Base-by-base conservation (phyloP, 2,113 vertebrate genomes). In the Pogona vitticeps region DNA sequence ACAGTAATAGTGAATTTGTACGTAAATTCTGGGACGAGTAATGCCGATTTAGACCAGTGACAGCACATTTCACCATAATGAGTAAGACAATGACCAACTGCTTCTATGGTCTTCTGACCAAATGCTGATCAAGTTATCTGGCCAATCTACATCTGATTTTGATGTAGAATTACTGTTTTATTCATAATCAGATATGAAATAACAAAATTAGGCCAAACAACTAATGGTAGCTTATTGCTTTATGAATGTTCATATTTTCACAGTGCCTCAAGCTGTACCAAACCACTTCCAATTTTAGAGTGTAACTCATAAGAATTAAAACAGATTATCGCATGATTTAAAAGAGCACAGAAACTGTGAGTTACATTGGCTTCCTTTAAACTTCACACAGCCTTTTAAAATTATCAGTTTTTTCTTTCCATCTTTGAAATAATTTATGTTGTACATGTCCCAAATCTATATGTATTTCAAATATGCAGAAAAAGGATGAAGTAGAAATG, bases 351-450 rank as follows among this genome's bases (percentile, higher is more conserved):
- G 65, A 91, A 81, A 79, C 28, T 87, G 13, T 61, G 75, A 89
- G 81, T 89, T 79, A 84, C 70, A 90, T 0, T 26, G 65, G 61
- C 88, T 91, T 87, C 63, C 87, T 89, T 92, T 92, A 94, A 87
- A 90, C 83, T 93, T 94, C 88, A 87, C 71, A 92, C 89, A 92
- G 80, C 72, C 73, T 92, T 94, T 92, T 81, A 89, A 87, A 86
- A 86, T 80, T 90, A 72, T 91, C 88, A 68, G 1, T 23, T 36
- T 46, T 75, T 85, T 88, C 1, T 8, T 28, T 5, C 40, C 38
- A 0, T 73, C 88, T 91, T 93, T 92, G 89, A 84, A 58, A 1
- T 86, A 15, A 90, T 91, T 93, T 88, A 76, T 58, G 84, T 86
- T 93, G 92, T 92, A 88, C 91, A 91, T 88, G 76, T 68, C 78